These are phyloP conservation scores for Mohoua ochrocephala DNA, from an alignment of 2,113 vertebrate species.

Conservation along the genomic window DNA sequence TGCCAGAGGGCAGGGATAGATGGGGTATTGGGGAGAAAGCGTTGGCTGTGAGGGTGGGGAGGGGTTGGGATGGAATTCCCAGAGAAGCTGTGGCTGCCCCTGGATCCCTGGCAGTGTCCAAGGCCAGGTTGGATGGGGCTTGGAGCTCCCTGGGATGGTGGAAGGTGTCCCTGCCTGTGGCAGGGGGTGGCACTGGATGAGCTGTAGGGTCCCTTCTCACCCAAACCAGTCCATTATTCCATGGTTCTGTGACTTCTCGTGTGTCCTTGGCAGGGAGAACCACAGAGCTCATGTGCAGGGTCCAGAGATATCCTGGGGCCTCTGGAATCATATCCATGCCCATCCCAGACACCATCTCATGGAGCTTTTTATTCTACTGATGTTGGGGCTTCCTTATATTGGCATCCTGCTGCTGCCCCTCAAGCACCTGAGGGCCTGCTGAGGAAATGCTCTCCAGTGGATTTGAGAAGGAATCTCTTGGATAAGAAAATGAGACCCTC, in stretches of 20 bases:
- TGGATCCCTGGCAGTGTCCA: neutral
- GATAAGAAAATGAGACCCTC: neutral
- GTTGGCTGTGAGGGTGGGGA: neutral
- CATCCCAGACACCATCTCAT: neutral
- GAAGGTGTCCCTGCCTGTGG: neutral
- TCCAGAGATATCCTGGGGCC: neutral
- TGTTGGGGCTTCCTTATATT: neutral
- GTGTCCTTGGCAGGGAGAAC: neutral
- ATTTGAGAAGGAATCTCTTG: neutral
- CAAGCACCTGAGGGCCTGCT: neutral
- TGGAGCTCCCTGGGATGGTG: neutral
- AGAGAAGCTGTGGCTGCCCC: neutral
- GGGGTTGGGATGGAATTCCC: neutral
- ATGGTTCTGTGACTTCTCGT: rapidly evolving
- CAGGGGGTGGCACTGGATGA: rapidly evolving
- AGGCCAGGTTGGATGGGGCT: neutral
- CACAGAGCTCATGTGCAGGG: neutral
- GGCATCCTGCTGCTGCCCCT: neutral
- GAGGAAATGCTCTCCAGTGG: neutral
- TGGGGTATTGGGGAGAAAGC: neutral
- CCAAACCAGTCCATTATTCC: neutral
- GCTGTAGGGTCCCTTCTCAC: rapidly evolving
- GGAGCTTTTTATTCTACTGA: neutral
- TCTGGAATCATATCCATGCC: neutral
- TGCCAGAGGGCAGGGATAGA: neutral